These are phyloP conservation scores for Temnothorax longispinosus DNA, from an alignment of 1,140 invertebrate species.

Conservation along the genomic window DNA sequence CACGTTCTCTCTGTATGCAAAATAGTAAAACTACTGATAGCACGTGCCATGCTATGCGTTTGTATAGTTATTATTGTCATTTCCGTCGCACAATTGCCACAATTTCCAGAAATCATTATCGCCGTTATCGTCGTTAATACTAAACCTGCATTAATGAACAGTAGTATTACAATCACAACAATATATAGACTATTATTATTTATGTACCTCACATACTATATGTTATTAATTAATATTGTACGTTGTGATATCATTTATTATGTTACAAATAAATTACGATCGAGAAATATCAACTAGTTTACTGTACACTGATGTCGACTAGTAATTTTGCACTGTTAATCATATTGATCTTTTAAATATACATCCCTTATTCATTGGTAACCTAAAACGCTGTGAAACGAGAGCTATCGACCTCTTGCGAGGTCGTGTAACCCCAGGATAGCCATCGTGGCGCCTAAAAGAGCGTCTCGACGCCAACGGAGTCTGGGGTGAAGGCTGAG, in stretches of 20 bases:
- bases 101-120: constrained; percentile 11
- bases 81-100: background rate
- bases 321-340: background rate
- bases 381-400: background rate
- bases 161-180: background rate
- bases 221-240: constrained; percentile 30
- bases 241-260: background rate
- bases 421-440: constrained; percentile 55
- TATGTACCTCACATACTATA: background rate
- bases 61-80: background rate
- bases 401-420: constrained; percentile 67
- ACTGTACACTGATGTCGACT: background rate
- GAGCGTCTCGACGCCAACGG: constrained; percentile 67
- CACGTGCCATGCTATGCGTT: background rate
- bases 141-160: background rate
- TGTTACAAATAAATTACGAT: background rate
- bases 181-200: constrained; percentile 1
- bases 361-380: background rate
- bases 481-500: constrained; percentile 61
- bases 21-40: constrained; percentile 26
- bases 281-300: background rate
- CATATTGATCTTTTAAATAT: constrained; percentile 14
- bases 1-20: background rate
- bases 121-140: background rate
- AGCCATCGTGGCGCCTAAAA: constrained; percentile 77